Conservation (phyloP, 2,888 invertebrate genomes). For the Anoplius nigerrimus region DNA sequence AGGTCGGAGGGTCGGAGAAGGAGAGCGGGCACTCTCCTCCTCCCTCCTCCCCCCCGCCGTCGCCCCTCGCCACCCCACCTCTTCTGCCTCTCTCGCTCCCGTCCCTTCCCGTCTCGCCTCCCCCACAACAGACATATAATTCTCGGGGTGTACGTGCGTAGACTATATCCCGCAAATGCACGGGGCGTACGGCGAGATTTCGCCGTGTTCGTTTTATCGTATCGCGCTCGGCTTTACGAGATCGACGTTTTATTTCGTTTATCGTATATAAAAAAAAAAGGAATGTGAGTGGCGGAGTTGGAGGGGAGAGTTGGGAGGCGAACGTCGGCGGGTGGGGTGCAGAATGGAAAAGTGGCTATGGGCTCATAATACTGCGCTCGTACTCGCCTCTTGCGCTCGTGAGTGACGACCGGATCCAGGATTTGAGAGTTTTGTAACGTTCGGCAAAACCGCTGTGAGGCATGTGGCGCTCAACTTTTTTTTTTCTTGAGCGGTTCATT, state of each 20-base stretch:
- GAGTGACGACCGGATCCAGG: too few species aligned
- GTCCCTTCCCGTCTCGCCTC: not conserved
- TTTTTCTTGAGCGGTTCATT: too few species aligned
- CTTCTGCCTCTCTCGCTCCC: not conserved
- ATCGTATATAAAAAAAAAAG: conserved; percentile 48
- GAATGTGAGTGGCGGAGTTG: not conserved
- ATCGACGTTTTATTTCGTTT: conserved; percentile 60
- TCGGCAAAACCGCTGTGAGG: too few species aligned
- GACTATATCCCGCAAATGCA: conserved; percentile 38
- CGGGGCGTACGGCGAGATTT: conserved; percentile 48
- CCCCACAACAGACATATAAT: conserved; percentile 49
- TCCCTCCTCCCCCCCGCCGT: not conserved
- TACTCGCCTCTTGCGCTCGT: not conserved
- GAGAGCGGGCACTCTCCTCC: too few species aligned
- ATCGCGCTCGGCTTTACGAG: conserved; percentile 53
- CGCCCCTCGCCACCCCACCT: not conserved
- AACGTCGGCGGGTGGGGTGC: not conserved
- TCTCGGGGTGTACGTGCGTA: conserved; percentile 49
- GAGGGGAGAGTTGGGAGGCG: not conserved
- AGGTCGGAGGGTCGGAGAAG: not conserved
- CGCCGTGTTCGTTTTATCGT: conserved; percentile 52
- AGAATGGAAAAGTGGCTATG: not conserved
- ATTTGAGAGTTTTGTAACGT: too few species aligned
- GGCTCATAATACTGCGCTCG: too few species aligned
- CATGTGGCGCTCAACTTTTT: too few species aligned